phyloP scores from a whole-genome alignment of 2,888 invertebrate species.

The Acheta domesticus region DNA sequence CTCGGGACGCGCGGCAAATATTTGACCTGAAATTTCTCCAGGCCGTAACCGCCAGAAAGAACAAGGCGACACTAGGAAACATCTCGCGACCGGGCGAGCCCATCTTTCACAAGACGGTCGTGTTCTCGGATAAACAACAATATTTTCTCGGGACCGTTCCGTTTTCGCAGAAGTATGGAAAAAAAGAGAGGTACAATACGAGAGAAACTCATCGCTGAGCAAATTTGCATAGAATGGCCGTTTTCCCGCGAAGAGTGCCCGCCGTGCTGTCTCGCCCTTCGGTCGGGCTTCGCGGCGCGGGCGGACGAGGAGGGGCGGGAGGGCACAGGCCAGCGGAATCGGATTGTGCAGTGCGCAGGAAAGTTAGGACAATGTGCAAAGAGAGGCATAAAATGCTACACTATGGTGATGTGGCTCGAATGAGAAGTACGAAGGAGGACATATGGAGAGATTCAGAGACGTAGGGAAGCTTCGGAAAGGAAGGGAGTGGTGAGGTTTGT shows the following conservation, averaged over 20 bases:
- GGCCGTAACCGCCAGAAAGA: background rate
- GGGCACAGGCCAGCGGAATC: background rate
- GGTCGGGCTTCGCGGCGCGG: background rate
- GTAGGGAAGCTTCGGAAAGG: too few relatives aligned
- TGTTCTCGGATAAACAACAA: slow-evolving; percentile 9
- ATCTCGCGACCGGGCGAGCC: background rate
- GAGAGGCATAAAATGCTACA: background rate
- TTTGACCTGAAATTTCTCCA: slow-evolving; percentile 5
- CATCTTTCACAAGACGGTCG: slow-evolving; percentile 8
- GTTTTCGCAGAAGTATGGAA: background rate
- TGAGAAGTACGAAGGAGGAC: too few relatives aligned
- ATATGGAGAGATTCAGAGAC: too few relatives aligned
- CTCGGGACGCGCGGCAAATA: background rate
- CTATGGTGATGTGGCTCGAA: too few relatives aligned
- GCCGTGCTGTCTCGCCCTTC: background rate
- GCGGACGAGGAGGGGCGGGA: background rate
- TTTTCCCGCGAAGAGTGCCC: background rate
- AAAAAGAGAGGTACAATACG: slow-evolving; percentile 5
- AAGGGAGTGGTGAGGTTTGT: too few relatives aligned
- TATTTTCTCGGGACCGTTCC: background rate
- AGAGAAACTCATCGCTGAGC: slow-evolving; percentile 6
- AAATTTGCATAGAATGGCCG: slow-evolving; percentile 18
- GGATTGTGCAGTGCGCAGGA: background rate
- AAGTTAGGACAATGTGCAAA: background rate
- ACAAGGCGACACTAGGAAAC: slow-evolving; percentile 1